Evolutionary conservation across 2,113 vertebrate species (phyloP), one percentile per base, ranked within the genome.

Genomic region (Poeciliopsis prolifica): DNA sequence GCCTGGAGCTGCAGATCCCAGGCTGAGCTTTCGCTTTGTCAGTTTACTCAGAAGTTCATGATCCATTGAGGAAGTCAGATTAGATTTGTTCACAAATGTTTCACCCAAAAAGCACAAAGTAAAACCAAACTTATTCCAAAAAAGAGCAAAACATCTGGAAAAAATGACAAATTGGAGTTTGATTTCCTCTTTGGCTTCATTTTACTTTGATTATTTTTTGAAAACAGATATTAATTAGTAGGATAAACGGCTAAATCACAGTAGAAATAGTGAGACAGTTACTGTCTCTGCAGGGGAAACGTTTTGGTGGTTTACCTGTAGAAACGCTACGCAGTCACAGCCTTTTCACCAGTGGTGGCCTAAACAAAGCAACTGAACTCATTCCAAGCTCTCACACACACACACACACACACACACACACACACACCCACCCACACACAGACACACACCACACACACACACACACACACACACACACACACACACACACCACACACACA

Each of bases 321-420:
- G 29, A 71, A 51, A 78, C 44, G 7, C 33, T 35, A 24, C 22
- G 10, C 54, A 80, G 54, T 68, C 71, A 37, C 75, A 82, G 88
- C 88, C 86, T 92, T 90, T 60, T 85, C 85, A 91, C 88, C 87
- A 44, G 73, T 64, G 6, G 88, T 90, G 88, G 87, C 88, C 85
- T 90, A 80, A 8, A 74, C 31, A 71, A 13, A 73, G 15, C 62
- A 54, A 29, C 8, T n/a, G 15, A 61, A 42, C 13, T 26, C 71
- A 75, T 60, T 70, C 54, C 65, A 68, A 62, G 68, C 54, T 61
- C 40, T 0, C 35, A 37, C 35, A 37, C 37, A 28, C 28, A 1
- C 28, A 28, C 28, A 28, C 28, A 28, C 28, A 28, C 28, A 28
- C 28, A 28, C 28, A 28, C 28, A 28, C 28, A 28, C 28, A 28